Base-by-base conservation (phyloP, 2,113 vertebrate species). In the Amazona vittata region DNA sequence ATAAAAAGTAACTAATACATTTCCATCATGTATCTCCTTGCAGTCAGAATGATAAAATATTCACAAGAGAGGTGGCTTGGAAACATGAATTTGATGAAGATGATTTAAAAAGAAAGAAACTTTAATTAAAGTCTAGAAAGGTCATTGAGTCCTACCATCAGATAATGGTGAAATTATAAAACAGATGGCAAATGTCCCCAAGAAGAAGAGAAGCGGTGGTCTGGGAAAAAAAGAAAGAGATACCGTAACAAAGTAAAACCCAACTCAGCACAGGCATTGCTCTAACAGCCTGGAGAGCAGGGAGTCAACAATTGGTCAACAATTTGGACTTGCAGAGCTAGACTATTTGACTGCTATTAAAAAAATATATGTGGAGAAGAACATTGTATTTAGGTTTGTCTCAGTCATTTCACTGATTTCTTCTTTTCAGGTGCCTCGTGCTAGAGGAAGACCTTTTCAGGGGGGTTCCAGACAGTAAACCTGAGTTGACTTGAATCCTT, bases 71-170 rank as follows among this genome's bases (percentile, higher is more conserved):
- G 78, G 91, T 94, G 89, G 82, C 84, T 96, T 96, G 94, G 96
- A 97, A 97, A 96, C 93, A 92, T 71, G 79, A 93, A 93, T 96
- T 97, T 94, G 92, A 97, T 96, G 93, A 96, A 97, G 96, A 96
- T 92, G 84, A 95, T 97, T 97, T 96, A 86, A 94, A 96, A 97
- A 97, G 96, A 97, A 98, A 97, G 93, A 97, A 97, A 96, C 90
- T 97, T 94, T 97, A 98, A 98, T 98, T 97, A 97, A 97, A 98
- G 97, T 96, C 91, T 96, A 89, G 90, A 97, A 97, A 98, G 97
- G 97, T 98, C 97, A 97, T 71, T 77, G 95, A 95, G 89, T 94
- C 91, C 78, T 97, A 92, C 78, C 43, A 95, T 96, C 96, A 94
- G 95, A 98, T 97, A 97, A 97, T 85, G 53, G 85, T 86, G 83